Percentiles rank a stretch among this genome's conserved stretches.
Evolutionary conservation across 2,888 invertebrate species (phyloP).

Genomic region (Cancer borealis): DNA sequence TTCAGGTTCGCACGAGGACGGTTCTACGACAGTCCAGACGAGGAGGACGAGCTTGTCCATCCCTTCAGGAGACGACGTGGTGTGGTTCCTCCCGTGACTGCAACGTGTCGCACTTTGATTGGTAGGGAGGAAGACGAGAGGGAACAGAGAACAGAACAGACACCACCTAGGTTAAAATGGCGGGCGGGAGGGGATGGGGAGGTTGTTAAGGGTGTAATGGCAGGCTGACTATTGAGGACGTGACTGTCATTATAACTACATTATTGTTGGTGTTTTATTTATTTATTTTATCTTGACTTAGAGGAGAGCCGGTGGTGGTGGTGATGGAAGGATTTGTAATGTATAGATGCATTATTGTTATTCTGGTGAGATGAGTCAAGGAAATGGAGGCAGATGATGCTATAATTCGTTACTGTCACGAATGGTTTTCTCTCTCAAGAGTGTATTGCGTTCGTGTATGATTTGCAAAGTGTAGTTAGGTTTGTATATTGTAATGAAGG

Average conservation of each 20-base stretch:
- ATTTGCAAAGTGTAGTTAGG: neutral
- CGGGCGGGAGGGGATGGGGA: neutral
- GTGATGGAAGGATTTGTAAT: neutral
- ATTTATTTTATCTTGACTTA: neutral
- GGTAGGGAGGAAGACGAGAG: conserved; percentile 79
- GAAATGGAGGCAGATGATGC: neutral
- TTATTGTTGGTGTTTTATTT: neutral
- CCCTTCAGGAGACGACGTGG: conserved; percentile 91
- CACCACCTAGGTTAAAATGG: neutral
- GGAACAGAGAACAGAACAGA: too few relatives aligned
- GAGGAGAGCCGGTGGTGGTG: neutral
- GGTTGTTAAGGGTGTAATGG: neutral
- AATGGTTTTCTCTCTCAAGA: too few relatives aligned
- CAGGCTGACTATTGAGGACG: neutral
- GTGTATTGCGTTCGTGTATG: too few relatives aligned
- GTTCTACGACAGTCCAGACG: conserved; percentile 88
- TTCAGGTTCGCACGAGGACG: conserved; percentile 84
- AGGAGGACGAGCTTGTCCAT: conserved; percentile 91
- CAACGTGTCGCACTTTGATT: conserved; percentile 84
- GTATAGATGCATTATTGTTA: neutral
- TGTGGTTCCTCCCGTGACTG: conserved; percentile 89
- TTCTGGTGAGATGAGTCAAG: neutral
- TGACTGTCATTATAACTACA: neutral
- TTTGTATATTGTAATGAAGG: neutral
- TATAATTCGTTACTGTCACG: too few relatives aligned